Percentiles rank a stretch among this genome's conserved stretches.
phyloP scores from a whole-genome alignment of 2,797 vertebrate species.

The Anguilla marmorata region DNA sequence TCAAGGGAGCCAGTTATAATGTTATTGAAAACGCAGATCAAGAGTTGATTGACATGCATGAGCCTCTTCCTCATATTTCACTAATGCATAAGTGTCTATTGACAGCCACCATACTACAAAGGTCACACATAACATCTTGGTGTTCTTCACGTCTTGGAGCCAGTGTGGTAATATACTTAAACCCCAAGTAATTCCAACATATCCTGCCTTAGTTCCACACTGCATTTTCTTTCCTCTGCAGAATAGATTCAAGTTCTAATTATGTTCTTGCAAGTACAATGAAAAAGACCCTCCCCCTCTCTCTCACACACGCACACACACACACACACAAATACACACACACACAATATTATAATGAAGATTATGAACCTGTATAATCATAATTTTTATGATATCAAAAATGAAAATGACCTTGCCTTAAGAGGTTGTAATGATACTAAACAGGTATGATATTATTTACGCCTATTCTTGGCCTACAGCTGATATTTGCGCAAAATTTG shows the following conservation, averaged over 20 bases:
- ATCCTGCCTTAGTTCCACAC: neutral
- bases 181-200: neutral
- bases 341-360: neutral
- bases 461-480: neutral
- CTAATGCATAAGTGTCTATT: neutral
- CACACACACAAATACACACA: neutral
- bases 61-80: constrained; percentile 26
- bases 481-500: neutral
- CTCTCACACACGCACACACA: too few relatives aligned
- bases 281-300: too few relatives aligned
- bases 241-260: neutral
- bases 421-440: neutral
- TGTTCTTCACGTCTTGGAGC: neutral
- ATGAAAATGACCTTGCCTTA: neutral
- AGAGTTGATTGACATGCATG: constrained; percentile 4
- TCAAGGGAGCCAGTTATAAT: neutral
- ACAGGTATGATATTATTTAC: neutral
- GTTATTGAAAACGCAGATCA: constrained; percentile 26
- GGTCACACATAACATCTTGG: constrained; percentile 16
- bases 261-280: neutral
- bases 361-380: neutral
- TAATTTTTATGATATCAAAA: neutral
- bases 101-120: neutral
- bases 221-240: neutral
- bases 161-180: neutral